Percentiles rank a stretch among this genome's conserved stretches.
Evolutionary conservation across 2,797 vertebrate species (phyloP).

Genomic region (Crenuchus spilurus): DNA sequence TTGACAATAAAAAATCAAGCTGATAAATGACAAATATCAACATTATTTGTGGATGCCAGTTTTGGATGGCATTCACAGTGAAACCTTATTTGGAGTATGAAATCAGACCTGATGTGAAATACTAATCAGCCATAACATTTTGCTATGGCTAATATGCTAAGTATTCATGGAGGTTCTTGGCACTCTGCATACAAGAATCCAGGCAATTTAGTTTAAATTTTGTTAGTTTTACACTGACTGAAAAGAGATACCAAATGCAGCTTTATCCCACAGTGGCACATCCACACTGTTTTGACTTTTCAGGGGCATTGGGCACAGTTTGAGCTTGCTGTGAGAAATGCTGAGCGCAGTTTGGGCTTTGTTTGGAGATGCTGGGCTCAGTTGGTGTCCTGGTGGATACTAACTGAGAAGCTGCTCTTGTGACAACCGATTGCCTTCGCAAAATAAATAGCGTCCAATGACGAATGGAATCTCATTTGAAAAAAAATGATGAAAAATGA

Average conservation of each 20-base stretch:
- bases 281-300: background rate
- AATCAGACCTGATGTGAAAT: no score
- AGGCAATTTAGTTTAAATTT: no score
- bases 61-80: no score
- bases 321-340: background rate
- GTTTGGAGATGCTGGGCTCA: background rate
- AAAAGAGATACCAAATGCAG: background rate
- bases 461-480: background rate
- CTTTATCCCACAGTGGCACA: background rate
- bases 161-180: no score
- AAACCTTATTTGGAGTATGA: no score
- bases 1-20: no score
- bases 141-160: background rate
- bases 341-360: no score
- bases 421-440: background rate
- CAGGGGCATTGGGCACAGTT: background rate
- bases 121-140: no score
- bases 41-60: no score
- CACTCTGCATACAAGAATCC: no score
- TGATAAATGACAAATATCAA: no score
- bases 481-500: constrained; percentile 12
- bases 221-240: background rate
- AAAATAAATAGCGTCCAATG: background rate
- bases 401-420: background rate
- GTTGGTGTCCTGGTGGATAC: background rate